phyloP scores from a whole-genome alignment of 2,797 vertebrate species.

The Catamblyrhynchus diadema region DNA sequence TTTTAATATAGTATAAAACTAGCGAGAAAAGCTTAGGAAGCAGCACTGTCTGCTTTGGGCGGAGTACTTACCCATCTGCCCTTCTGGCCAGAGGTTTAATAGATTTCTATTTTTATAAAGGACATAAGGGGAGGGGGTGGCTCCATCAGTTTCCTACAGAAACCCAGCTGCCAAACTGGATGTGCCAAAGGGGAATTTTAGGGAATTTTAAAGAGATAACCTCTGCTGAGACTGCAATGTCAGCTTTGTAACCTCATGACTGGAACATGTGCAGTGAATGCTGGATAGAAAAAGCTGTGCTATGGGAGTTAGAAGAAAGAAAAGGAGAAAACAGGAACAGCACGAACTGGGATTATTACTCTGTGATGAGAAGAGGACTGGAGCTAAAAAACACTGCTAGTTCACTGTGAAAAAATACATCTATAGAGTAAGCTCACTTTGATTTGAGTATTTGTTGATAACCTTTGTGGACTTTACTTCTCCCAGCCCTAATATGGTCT shows the following conservation, averaged over 20 bases:
- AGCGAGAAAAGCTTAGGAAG: slow-evolving; percentile 4
- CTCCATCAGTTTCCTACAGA: slow-evolving; percentile 64
- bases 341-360: slow-evolving; percentile 34
- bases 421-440: slow-evolving; percentile 22
- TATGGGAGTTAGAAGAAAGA: slow-evolving; percentile 69
- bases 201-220: slow-evolving; percentile 76
- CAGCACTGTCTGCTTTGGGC: slow-evolving; percentile 1
- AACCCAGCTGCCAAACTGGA: slow-evolving; percentile 73
- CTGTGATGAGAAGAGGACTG: slow-evolving; percentile 49
- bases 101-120: slow-evolving; percentile 67
- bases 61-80: slow-evolving; percentile 44
- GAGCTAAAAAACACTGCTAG: slow-evolving; percentile 17
- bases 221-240: slow-evolving; percentile 77
- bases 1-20: not conserved
- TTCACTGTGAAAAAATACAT: slow-evolving; percentile 13
- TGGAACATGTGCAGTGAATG: slow-evolving; percentile 66
- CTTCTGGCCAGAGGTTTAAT: slow-evolving; percentile 67
- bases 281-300: slow-evolving; percentile 55
- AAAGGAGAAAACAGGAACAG: slow-evolving; percentile 60
- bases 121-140: slow-evolving; percentile 50
- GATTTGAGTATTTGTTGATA: slow-evolving; percentile 51
- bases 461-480: not conserved
- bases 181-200: slow-evolving; percentile 75
- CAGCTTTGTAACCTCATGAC: slow-evolving; percentile 69
- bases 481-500: not conserved